Percentiles rank a stretch among this genome's conserved stretches.
Conservation (phyloP, 2,113 vertebrate species). For the Cheilinus undulatus region DNA sequence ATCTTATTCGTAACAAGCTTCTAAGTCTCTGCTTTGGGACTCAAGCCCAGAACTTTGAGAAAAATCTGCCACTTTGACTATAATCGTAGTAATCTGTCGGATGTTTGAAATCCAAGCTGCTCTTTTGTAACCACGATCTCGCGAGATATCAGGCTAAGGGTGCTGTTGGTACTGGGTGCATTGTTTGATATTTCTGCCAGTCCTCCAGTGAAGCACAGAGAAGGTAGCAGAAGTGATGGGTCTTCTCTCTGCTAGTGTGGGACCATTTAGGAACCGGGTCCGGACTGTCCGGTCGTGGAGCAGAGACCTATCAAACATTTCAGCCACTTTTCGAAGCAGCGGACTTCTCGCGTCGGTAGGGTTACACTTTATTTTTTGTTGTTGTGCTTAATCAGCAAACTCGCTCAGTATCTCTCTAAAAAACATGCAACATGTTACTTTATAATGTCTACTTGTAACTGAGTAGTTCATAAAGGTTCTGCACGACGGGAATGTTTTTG, state of each 20-base stretch:
- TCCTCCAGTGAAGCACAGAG: not conserved
- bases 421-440: not conserved
- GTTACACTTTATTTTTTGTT: conserved; percentile 19
- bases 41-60: not conserved
- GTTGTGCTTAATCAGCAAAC: conserved; percentile 4
- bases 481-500: not conserved
- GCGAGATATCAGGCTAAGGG: conserved; percentile 13
- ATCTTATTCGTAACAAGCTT: not conserved
- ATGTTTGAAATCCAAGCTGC: not conserved
- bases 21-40: not conserved
- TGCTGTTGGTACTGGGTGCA: accelerated
- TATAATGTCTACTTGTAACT: not conserved
- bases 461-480: not conserved
- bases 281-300: conserved; percentile 37
- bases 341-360: conserved; percentile 30
- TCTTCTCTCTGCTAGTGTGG: conserved; percentile 33
- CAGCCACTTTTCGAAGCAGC: conserved; percentile 5
- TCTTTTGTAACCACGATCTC: conserved; percentile 26
- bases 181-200: not conserved
- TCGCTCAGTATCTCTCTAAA: not conserved
- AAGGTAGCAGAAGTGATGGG: conserved; percentile 28
- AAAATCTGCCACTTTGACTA: not conserved
- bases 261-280: conserved; percentile 41
- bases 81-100: not conserved
- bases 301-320: conserved; percentile 19